phyloP scores from a whole-genome alignment of 2,888 invertebrate species.

The Vanessa cardui region DNA sequence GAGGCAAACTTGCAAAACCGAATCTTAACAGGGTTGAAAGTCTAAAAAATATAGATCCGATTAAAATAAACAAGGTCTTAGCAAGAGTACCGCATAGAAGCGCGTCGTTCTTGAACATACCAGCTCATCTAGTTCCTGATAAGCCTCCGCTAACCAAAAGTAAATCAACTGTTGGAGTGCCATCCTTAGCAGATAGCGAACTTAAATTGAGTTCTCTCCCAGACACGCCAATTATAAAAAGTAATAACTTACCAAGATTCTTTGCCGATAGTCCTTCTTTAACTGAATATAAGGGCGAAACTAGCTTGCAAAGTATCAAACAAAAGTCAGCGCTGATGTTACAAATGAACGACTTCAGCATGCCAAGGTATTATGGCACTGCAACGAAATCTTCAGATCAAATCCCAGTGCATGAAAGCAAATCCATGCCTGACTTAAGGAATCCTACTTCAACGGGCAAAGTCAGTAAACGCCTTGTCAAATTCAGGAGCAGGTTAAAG shows the following conservation, averaged over 20 bases:
- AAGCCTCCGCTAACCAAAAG: slow-evolving; percentile 72
- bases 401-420: slow-evolving; percentile 70
- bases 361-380: slow-evolving; percentile 84
- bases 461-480: slow-evolving; percentile 74
- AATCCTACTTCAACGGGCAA: slow-evolving; percentile 59
- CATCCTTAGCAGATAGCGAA: slow-evolving; percentile 58
- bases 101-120: slow-evolving; percentile 77
- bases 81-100: slow-evolving; percentile 75
- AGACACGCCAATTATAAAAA: slow-evolving; percentile 77
- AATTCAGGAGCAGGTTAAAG: slow-evolving; percentile 71
- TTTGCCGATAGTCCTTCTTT: slow-evolving; percentile 70
- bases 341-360: slow-evolving; percentile 81
- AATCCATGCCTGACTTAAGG: slow-evolving; percentile 78
- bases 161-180: slow-evolving; percentile 72
- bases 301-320: slow-evolving; percentile 74
- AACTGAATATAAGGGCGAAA: slow-evolving; percentile 72
- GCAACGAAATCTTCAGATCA: slow-evolving; percentile 58
- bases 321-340: slow-evolving; percentile 79
- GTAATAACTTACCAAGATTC: slow-evolving; percentile 74
- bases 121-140: slow-evolving; percentile 67
- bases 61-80: slow-evolving; percentile 70
- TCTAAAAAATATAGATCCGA: slow-evolving; percentile 70
- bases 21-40: slow-evolving; percentile 72
- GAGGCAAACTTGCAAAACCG: slow-evolving; percentile 55
- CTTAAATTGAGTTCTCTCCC: slow-evolving; percentile 68